Evolutionary conservation across 1,140 invertebrate genomes (phyloP).

Genomic region (Bombus turneri): DNA sequence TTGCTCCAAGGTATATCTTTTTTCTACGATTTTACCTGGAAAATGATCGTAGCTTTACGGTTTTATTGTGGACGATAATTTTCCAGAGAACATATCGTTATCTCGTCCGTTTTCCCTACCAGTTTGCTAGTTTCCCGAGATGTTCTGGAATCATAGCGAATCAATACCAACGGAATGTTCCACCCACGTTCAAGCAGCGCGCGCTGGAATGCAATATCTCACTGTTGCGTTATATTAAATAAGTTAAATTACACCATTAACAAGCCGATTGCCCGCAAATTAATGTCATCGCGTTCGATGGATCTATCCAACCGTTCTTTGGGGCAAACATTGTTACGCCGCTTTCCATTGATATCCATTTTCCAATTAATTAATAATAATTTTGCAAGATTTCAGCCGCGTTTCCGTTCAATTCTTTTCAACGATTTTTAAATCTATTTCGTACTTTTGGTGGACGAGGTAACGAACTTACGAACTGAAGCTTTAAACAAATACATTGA

Average conservation of each 20-base stretch:
- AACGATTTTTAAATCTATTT: neutral
- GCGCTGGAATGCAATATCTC: slow-evolving; percentile 35
- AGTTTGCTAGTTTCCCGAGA: slow-evolving; percentile 24
- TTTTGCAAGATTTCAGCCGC: neutral
- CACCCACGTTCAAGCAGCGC: slow-evolving; percentile 19
- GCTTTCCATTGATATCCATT: neutral
- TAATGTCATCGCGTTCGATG: neutral
- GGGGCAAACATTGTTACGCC: neutral
- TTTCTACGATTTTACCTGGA: too few species aligned
- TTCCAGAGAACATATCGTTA: neutral
- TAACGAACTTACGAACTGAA: neutral
- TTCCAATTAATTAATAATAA: neutral
- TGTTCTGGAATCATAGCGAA: slow-evolving; percentile 38
- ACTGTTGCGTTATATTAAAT: slow-evolving; percentile 33
- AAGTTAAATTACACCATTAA: slow-evolving; percentile 25
- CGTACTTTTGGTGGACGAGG: neutral
- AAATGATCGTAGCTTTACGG: neutral
- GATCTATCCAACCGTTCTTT: neutral
- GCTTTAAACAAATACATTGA: neutral
- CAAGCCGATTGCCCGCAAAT: slow-evolving; percentile 9
- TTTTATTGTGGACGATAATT: neutral
- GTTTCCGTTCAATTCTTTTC: too few species aligned
- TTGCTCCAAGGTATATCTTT: neutral
- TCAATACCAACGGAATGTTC: slow-evolving; percentile 42
- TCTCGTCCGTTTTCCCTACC: slow-evolving; percentile 7